Evolutionary conservation across 2,888 invertebrate species (phyloP), one percentile per base, ranked within the genome.

Genomic region (Cosmia trapezina): DNA sequence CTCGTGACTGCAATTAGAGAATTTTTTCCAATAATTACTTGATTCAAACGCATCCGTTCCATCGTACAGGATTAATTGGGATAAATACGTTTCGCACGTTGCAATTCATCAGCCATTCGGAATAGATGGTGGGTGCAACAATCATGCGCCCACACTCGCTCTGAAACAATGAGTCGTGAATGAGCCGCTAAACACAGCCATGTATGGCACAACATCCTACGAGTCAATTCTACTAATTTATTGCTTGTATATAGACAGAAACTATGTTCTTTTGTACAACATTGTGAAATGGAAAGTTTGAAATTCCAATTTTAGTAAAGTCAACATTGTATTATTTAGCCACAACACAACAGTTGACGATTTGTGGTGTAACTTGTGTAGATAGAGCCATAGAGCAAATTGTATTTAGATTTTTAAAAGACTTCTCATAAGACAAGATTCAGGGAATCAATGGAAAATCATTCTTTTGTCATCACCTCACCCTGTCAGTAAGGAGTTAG

Each of bases 71-170:
- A 85, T 89, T 92, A 91, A 93, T 93, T 92, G 91, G 91, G 91
- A 92, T 92, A 92, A 92, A 94, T 94, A 92, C 84, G 91, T 89
- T 90, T 91, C 88, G 89, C 89, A 90, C 90, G 88, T 83, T 92
- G 93, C 91, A 93, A 93, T 94, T 91, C 89, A 93, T 94, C 91
- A 92, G 86, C 76, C 85, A 85, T 85, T 83, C 70, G 80, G 80
- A 87, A 89, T 91, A 89, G 85, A 86, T 88, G 86, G 95, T 94
- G 94, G 94, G 94, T 94, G 94, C 94, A 93, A 93, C 93, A 93
- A 91, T 92, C 89, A 88, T 86, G 91, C 91, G 83, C 94, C 94
- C 91, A 94, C 94, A 90, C 89, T 77, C 68, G 61, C 70, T 83
- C 86, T 90, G 85, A 92, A 92, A 95, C 95, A 94, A 94, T 94